A percentile compares a stretch with the other conserved stretches of the same genome.
Conservation (phyloP, 1,140 invertebrate species). For the Paraescarpia echinospica region DNA sequence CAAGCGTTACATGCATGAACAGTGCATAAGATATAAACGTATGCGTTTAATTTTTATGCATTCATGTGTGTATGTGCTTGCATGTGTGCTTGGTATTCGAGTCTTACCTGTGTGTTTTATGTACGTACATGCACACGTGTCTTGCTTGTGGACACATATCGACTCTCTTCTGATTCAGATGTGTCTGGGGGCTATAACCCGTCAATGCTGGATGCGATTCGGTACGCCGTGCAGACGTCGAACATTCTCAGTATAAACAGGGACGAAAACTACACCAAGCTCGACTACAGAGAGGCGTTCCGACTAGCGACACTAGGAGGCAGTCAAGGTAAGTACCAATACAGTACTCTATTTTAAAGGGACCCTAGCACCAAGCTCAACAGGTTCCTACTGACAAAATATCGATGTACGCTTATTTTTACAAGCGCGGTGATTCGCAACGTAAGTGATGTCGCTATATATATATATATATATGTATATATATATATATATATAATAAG, state of each 20-base stretch:
- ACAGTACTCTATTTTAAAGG: too few species aligned
- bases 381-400: not conserved
- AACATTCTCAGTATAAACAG: slow-evolving; percentile 62
- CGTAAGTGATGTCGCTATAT: not conserved
- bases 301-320: slow-evolving; percentile 84
- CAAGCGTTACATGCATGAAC: not conserved
- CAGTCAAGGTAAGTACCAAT: slow-evolving; percentile 67
- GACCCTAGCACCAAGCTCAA: too few species aligned
- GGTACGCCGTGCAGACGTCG: slow-evolving; percentile 73
- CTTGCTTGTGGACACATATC: not conserved
- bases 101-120: too few species aligned
- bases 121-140: not conserved
- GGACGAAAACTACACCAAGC: slow-evolving; percentile 59
- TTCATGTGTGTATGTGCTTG: too few species aligned
- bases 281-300: slow-evolving; percentile 78
- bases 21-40: too few species aligned
- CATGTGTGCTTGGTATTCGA: too few species aligned
- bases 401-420: not conserved
- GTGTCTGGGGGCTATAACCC: slow-evolving; percentile 77
- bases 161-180: slow-evolving; percentile 62
- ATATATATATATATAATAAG: too few species aligned
- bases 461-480: too few species aligned
- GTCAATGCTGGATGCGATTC: slow-evolving; percentile 76
- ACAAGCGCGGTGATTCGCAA: not conserved
- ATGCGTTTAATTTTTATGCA: too few species aligned